Evolutionary conservation across 2,113 vertebrate species (phyloP).

Genomic region (Turnix velox): DNA sequence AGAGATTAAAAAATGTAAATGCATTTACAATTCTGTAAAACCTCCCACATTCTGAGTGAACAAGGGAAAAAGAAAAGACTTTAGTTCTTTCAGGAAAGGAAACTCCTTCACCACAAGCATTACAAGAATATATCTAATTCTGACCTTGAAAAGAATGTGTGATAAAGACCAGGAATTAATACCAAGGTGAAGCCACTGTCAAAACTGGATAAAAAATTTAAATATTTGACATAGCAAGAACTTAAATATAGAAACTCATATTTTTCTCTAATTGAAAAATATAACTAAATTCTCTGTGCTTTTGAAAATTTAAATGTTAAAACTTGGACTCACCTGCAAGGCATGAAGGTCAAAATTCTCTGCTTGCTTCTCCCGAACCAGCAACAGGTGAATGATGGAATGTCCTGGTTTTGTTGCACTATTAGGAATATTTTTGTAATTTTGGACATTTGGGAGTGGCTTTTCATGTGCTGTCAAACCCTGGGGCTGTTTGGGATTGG

Average conservation of each 20-base stretch:
- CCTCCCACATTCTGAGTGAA: neutral
- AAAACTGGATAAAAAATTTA: neutral
- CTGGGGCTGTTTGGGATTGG: no score
- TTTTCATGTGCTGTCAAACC: no score
- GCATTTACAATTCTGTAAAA: neutral
- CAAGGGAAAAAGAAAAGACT: neutral
- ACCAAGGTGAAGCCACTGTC: neutral
- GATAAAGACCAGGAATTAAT: neutral
- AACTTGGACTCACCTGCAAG: neutral
- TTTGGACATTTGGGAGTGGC: neutral
- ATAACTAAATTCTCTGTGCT: neutral
- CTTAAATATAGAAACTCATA: neutral
- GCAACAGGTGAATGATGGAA: neutral
- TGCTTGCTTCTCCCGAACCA: neutral
- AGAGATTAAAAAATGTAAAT: neutral
- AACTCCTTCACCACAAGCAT: neutral
- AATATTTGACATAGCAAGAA: neutral
- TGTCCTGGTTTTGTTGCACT: neutral
- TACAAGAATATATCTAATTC: neutral
- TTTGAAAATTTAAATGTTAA: no score
- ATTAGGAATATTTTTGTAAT: neutral
- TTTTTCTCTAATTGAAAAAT: neutral
- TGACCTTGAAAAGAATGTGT: neutral
- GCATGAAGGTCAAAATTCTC: neutral
- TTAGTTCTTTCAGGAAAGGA: neutral